Base-by-base conservation (phyloP, 2,888 invertebrate species). In the Ophion ellenae region DNA sequence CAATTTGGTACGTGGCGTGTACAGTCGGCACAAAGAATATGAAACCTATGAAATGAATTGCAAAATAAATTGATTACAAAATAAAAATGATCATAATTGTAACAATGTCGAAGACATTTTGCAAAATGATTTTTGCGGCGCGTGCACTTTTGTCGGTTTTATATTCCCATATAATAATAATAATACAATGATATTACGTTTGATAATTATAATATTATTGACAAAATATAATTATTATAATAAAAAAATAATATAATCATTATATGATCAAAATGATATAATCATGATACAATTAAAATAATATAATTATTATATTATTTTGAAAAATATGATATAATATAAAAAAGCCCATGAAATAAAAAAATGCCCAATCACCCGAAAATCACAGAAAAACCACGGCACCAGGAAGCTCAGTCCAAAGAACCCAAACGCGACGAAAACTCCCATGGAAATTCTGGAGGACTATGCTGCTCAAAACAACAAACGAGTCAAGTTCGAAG, bases 401-500 rank as follows among this genome's bases (percentile, higher is more conserved):
- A 88, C 87, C n/a, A 82, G 82, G 9, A 53, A 45, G 7, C 78
- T 53, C 40, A 74, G n/a, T 9, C 2, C 20, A 9, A 45, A 81
- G 71, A 71, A 53, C 32, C 7, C 11, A 1, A 36, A 28, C 10
- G 14, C 5, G 2, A 77, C n/a, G 14, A 86, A 87, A 14, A 86
- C 83, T 2, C 85, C 92, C 0, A 74, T 87, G 40, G 78, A 45
- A 20, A 88, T 91, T 0, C 77, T 91, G 11, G 85, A 89, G 36
- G 83, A 87, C 1, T 91, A 90, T 32, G 88, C 92, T 9, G 75
- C 86, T 3, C 87, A 89, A 11, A 91, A 89, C 78, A 75, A 86
- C 3, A 67, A 85, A 32, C 20, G 81, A 7, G 32, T 90, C 20
- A 76, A 79, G 5, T 91, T 89, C 17, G 67, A 88, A 6, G 64